A percentile compares a stretch with the other conserved stretches of the same genome.
These are phyloP conservation scores for Xanthia togata DNA, from an alignment of 2,888 invertebrate species.

Conservation along the genomic window DNA sequence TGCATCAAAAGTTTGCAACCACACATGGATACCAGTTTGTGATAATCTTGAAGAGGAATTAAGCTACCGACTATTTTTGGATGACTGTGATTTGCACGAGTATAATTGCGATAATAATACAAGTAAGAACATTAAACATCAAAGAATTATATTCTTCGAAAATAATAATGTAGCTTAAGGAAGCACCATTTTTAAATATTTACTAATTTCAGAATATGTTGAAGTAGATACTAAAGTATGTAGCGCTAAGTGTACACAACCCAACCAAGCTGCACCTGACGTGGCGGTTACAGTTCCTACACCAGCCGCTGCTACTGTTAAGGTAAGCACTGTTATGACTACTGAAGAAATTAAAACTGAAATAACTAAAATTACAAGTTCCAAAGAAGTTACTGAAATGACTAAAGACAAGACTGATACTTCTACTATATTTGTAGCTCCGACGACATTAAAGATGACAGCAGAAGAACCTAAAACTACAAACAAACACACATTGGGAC, in stretches of 20 bases:
- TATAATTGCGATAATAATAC: slow-evolving; percentile 78
- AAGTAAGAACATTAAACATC: slow-evolving; percentile 66
- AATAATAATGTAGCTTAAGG: background rate
- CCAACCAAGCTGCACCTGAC: background rate
- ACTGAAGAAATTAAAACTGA: slow-evolving; percentile 34
- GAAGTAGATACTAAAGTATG: slow-evolving; percentile 50
- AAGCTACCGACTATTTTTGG: slow-evolving; percentile 74
- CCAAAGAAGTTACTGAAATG: slow-evolving; percentile 14
- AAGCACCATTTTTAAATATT: background rate
- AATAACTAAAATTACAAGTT: slow-evolving; percentile 7
- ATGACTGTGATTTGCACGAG: slow-evolving; percentile 81
- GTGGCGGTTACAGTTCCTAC: too few species aligned
- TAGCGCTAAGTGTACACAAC: slow-evolving; percentile 41
- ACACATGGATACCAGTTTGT: slow-evolving; percentile 76
- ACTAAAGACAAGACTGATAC: slow-evolving; percentile 38
- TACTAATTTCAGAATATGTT: slow-evolving; percentile 54
- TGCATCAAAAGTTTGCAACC: slow-evolving; percentile 76
- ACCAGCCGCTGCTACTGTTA: too few species aligned
- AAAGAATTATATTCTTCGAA: background rate
- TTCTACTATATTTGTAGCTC: slow-evolving; percentile 34
- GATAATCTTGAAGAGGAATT: slow-evolving; percentile 66
- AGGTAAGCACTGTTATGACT: slow-evolving; percentile 32
- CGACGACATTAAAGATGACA: slow-evolving; percentile 8
- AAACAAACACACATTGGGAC: background rate
- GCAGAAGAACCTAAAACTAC: slow-evolving; percentile 1